phyloP scores from a whole-genome alignment of 2,797 vertebrate species.

The Novumbra hubbsi region DNA sequence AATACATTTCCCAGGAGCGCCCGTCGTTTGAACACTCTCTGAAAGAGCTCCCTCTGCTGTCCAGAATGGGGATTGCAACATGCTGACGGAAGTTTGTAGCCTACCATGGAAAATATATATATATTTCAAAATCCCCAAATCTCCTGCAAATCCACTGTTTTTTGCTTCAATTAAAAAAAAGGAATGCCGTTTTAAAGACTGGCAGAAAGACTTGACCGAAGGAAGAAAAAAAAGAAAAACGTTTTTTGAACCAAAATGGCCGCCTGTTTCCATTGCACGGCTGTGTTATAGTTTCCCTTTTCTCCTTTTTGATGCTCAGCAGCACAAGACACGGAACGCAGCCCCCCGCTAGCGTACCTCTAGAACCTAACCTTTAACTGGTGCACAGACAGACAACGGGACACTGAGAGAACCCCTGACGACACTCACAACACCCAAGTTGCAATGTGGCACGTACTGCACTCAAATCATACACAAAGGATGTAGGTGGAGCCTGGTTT shows the following conservation, averaged over 20 bases:
- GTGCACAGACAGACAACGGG: conserved; percentile 51
- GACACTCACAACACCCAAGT: conserved; percentile 43
- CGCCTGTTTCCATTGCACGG: conserved; percentile 66
- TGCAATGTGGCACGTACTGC: conserved; percentile 40
- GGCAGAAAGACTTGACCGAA: conserved; percentile 60
- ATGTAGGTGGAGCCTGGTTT: conserved; percentile 31
- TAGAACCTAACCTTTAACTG: conserved; percentile 53
- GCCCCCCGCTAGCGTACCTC: conserved; percentile 63
- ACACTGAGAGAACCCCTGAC: conserved; percentile 59
- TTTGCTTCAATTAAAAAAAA: conserved; percentile 67
- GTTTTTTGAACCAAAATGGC: conserved; percentile 48
- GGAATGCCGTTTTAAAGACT: conserved; percentile 73
- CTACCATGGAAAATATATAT: conserved; percentile 43
- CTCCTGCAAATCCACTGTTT: conserved; percentile 59
- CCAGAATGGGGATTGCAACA: conserved; percentile 65
- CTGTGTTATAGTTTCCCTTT: conserved; percentile 65
- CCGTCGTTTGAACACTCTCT: conserved; percentile 58
- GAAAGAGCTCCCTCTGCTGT: conserved; percentile 70
- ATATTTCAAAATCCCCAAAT: conserved; percentile 62
- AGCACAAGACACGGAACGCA: conserved; percentile 69
- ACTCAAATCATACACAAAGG: conserved; percentile 41
- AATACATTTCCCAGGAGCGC: conserved; percentile 63
- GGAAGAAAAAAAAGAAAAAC: conserved; percentile 41
- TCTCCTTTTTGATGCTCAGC: conserved; percentile 59
- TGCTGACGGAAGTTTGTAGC: conserved; percentile 58